These are phyloP conservation scores for Cepaea hortensis DNA, from an alignment of 2,888 invertebrate genomes.

Conservation along the genomic window DNA sequence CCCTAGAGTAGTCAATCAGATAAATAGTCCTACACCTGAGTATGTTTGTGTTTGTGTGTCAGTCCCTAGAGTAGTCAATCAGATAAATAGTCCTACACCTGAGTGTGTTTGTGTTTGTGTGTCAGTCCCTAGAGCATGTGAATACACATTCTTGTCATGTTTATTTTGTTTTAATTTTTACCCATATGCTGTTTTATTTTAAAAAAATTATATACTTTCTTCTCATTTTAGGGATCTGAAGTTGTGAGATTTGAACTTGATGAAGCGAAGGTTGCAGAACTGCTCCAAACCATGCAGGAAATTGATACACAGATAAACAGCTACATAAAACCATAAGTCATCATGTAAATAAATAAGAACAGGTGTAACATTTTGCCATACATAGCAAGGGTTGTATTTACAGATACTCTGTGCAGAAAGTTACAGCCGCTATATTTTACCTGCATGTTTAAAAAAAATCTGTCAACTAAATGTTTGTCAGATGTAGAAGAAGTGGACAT, in stretches of 20 bases:
- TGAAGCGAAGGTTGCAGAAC: slow-evolving; percentile 61
- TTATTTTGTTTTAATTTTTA: neutral
- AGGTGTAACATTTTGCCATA: neutral
- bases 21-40: too few species aligned
- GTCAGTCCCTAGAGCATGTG: too few species aligned
- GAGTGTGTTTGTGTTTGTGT: too few species aligned
- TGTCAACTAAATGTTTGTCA: neutral
- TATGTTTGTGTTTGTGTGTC: too few species aligned
- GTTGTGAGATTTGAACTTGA: slow-evolving; percentile 71
- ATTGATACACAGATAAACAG: slow-evolving; percentile 67
- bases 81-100: too few species aligned
- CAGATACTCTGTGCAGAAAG: neutral
- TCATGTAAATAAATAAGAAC: neutral
- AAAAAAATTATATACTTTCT: slow-evolving; percentile 24
- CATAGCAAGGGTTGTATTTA: neutral
- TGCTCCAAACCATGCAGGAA: slow-evolving; percentile 67
- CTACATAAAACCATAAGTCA: slow-evolving; percentile 50
- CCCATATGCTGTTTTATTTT: neutral
- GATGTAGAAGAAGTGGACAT: neutral
- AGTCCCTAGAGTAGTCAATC: too few species aligned
- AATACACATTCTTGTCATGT: neutral
- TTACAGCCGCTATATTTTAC: neutral
- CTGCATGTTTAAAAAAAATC: neutral
- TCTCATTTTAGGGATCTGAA: slow-evolving; percentile 60
- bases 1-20: too few species aligned